A percentile compares a stretch with the other conserved stretches of the same genome.
Conservation (phyloP, 2,113 vertebrate genomes). For the Struthio camelus region DNA sequence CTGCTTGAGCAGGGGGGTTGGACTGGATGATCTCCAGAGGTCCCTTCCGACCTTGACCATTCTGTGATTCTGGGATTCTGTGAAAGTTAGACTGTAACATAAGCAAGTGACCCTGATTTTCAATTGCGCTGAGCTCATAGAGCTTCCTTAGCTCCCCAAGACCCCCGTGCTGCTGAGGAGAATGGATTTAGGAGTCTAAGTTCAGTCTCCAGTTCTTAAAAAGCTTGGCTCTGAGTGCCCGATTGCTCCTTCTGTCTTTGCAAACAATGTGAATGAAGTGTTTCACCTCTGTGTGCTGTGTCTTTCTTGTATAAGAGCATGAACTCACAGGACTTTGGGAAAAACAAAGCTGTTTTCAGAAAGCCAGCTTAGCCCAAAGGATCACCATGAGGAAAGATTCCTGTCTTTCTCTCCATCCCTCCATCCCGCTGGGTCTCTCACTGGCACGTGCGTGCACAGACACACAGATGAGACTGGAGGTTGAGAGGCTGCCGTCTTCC, state of each 20-base stretch:
- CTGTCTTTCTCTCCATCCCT: neutral
- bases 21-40: too few species aligned
- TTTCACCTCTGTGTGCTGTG: neutral
- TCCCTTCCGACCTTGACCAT: too few species aligned
- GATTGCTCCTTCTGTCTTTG: neutral
- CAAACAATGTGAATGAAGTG: neutral
- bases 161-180: neutral
- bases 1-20: too few species aligned
- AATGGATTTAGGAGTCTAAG: neutral
- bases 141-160: neutral
- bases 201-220: neutral
- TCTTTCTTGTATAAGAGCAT: neutral
- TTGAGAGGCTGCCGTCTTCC: neutral
- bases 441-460: neutral
- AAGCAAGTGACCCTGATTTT: neutral
- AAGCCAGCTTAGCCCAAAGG: neutral
- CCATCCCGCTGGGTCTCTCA: neutral
- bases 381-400: neutral
- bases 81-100: neutral
- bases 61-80: neutral
- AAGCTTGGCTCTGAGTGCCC: neutral
- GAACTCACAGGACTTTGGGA: neutral
- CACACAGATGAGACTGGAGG: neutral
- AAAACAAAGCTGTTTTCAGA: neutral
- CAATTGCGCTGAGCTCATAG: neutral